Conservation (phyloP, 2,113 vertebrate genomes). For the Eulemur macaco region DNA sequence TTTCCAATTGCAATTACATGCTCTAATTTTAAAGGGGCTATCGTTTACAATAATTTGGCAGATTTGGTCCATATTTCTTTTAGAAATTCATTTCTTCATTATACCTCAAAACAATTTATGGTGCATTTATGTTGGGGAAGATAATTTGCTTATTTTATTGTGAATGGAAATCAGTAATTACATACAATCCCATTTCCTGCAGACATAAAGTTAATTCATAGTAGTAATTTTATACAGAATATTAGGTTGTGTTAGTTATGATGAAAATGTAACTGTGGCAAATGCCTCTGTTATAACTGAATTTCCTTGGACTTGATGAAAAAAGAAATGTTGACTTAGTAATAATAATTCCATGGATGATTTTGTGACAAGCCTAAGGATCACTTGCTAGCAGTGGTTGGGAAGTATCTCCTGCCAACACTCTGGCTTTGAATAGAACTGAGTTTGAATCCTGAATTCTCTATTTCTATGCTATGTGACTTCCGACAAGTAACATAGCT, state of each 20-base stretch:
- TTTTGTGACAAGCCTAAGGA: slow-evolving; percentile 71
- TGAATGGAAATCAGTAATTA: slow-evolving; percentile 91
- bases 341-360: slow-evolving; percentile 72
- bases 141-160: slow-evolving; percentile 92
- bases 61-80: slow-evolving; percentile 89
- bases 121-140: slow-evolving; percentile 86
- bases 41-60: slow-evolving; percentile 90
- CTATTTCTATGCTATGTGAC: neutral
- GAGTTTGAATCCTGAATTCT: neutral
- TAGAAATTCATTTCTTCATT: slow-evolving; percentile 91
- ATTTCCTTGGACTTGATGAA: slow-evolving; percentile 79
- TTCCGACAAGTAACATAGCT: neutral
- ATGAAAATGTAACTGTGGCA: slow-evolving; percentile 84
- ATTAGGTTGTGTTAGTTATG: slow-evolving; percentile 86
- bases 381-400: neutral
- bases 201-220: slow-evolving; percentile 91
- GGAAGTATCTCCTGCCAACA: neutral
- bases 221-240: slow-evolving; percentile 87
- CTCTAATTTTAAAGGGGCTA: slow-evolving; percentile 89
- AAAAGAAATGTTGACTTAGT: slow-evolving; percentile 79
- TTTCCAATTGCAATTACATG: slow-evolving; percentile 89
- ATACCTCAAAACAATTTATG: slow-evolving; percentile 90
- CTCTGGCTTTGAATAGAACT: neutral
- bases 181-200: slow-evolving; percentile 87
- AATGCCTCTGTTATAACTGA: slow-evolving; percentile 74